phyloP scores from a whole-genome alignment of 2,888 invertebrate species.

The Choristoneura rosaceana region DNA sequence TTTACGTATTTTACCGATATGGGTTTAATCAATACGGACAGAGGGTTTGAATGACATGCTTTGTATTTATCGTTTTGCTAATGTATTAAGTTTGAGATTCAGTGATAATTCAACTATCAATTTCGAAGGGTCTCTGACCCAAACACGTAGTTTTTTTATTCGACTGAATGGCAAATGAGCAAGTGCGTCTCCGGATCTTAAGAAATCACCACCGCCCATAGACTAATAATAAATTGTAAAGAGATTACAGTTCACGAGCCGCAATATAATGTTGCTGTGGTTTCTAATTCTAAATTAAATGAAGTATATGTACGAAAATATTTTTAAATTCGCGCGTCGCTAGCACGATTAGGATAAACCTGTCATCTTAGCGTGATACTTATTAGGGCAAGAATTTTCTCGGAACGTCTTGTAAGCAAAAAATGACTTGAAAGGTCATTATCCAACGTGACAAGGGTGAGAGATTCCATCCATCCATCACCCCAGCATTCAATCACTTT shows the following conservation, averaged over 20 bases:
- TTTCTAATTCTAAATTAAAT: no score
- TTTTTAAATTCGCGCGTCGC: neutral
- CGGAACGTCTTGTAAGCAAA: conserved; percentile 38
- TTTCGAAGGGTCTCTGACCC: neutral
- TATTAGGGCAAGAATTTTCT: conserved; percentile 26
- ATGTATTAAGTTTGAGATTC: neutral
- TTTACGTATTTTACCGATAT: conserved; percentile 42
- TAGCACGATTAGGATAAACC: neutral
- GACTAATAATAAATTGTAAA: no score
- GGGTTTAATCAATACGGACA: conserved; percentile 37
- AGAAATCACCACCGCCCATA: no score
- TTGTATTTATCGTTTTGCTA: conserved; percentile 13
- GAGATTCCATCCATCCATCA: conserved; percentile 53
- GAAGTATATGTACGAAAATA: neutral
- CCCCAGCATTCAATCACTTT: conserved; percentile 63
- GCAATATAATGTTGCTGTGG: no score
- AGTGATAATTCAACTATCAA: neutral
- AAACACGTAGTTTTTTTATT: no score
- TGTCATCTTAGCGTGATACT: conserved; percentile 10
- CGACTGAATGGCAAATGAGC: no score
- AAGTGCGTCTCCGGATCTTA: no score
- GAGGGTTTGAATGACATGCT: neutral
- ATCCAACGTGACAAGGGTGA: conserved; percentile 53
- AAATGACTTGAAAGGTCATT: conserved; percentile 39
- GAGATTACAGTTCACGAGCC: no score